Percentiles rank a stretch among this genome's conserved stretches.
phyloP scores from a whole-genome alignment of 2,888 invertebrate genomes.

The Drosophila nigricruria region DNA sequence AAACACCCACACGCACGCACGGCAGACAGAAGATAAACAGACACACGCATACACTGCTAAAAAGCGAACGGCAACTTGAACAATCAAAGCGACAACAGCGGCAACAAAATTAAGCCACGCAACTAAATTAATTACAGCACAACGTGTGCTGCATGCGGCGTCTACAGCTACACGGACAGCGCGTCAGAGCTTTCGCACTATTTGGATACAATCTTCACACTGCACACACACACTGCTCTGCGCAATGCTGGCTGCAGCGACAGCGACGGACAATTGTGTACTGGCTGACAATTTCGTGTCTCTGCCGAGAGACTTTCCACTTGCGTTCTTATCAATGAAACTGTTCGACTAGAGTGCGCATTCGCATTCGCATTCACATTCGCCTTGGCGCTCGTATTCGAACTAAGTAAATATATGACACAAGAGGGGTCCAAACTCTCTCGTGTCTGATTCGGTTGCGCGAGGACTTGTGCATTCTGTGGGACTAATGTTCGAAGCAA shows the following conservation, averaged over 20 bases:
- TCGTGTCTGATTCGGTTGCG: conserved; percentile 16
- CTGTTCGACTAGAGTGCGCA: conserved; percentile 48
- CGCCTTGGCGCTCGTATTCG: conserved; percentile 39
- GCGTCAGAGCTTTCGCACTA: conserved; percentile 43
- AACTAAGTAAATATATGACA: conserved; percentile 3
- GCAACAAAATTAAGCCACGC: conserved; percentile 46
- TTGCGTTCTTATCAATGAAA: conserved; percentile 73
- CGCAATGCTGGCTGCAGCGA: conserved; percentile 43
- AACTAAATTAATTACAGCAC: conserved; percentile 58
- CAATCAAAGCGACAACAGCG: conserved; percentile 48
- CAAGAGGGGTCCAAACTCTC: conserved; percentile 10
- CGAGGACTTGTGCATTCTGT: conserved; percentile 12
- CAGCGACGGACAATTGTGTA: conserved; percentile 49
- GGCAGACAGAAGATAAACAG: conserved; percentile 7
- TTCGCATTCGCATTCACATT: conserved; percentile 48
- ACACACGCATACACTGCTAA: conserved; percentile 21
- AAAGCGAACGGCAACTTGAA: conserved; percentile 32
- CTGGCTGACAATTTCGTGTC: conserved; percentile 36
- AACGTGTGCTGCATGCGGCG: conserved; percentile 41
- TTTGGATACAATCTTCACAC: conserved; percentile 46
- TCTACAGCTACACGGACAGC: conserved; percentile 37
- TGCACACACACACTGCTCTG: conserved; percentile 45
- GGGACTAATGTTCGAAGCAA: conserved; percentile 11
- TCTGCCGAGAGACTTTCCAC: conserved; percentile 56
- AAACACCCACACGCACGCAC: conserved; percentile 27